Evolutionary conservation across 2,888 invertebrate genomes (phyloP), one percentile per base, ranked within the genome.

Genomic region (Tetragonisca angustula): DNA sequence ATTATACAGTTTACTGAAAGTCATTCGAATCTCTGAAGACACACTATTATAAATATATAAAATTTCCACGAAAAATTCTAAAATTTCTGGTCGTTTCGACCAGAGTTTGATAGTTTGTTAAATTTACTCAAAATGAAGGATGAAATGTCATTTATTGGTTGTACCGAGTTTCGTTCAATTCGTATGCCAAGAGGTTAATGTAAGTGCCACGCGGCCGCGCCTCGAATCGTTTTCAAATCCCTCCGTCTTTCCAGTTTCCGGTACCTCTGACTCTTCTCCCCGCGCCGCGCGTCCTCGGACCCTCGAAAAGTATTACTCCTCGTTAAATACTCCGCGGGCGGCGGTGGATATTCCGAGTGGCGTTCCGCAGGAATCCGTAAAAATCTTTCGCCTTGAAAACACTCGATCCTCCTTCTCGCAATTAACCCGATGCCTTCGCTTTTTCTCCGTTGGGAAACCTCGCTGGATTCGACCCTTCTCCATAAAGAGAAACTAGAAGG

Each of bases 381-480:
- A 36, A 64, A 64, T 32, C n/a, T 49, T 27, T 62, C 49, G 15
- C 50, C 50, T 61, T 24, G 49, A 62, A 43, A 59, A 52, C 36
- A 27, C 36, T 68, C 73, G 50, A 61, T 52, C 52, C 27, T 79
- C 32, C 49, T 74, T 67, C 59, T 17, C 21, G 27, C 54, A 54
- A 61, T 77, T 77, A 74, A 64, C 64, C 68, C 54, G 54, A 54
- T 62, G 62, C 21, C 64, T 32, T 21, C 49, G 21, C 27, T 71
- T 76, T 43, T n/a, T n/a, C 24, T 36, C 52, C 52, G 52, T 43
- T 43, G 43, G 43, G 17, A 74, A 64, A 64, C 54, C 21, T 72
- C 49, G 19, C 50, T 6, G 11, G 19, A 27, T 50, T 32, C 36
- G 49, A 15, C 17, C 4, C 24, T n/a, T 11, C 15, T 19, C 13